phyloP scores from a whole-genome alignment of 2,113 vertebrate genomes.

The Panthera tigris region DNA sequence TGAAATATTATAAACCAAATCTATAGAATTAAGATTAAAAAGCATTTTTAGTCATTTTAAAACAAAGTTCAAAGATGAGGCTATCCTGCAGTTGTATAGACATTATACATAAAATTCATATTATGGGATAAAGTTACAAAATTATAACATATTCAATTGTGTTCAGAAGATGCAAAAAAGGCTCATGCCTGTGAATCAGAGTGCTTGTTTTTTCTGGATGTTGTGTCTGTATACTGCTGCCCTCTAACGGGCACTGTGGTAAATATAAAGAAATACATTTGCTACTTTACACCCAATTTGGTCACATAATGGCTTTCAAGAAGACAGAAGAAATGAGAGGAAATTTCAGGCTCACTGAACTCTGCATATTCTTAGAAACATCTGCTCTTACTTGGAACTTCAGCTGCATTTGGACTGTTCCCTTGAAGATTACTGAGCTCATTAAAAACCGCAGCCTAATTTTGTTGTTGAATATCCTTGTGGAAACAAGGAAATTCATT shows the following conservation, averaged over 20 bases:
- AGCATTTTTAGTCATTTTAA: background rate
- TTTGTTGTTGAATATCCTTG: slow-evolving; percentile 28
- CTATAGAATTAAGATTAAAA: slow-evolving; percentile 9
- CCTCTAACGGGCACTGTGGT: slow-evolving; percentile 62
- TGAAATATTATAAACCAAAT: slow-evolving; percentile 49
- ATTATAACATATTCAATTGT: background rate
- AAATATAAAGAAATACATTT: slow-evolving; percentile 4
- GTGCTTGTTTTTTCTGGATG: background rate
- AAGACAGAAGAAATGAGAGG: background rate
- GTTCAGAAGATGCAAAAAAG: slow-evolving; percentile 20
- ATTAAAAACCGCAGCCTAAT: slow-evolving; percentile 42
- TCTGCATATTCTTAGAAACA: background rate
- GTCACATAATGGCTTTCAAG: background rate
- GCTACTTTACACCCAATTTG: background rate
- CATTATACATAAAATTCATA: background rate
- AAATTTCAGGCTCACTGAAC: background rate
- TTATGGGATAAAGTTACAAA: background rate
- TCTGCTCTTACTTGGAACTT: slow-evolving; percentile 12
- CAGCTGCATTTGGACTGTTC: background rate
- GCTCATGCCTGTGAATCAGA: background rate
- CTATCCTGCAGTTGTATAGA: background rate
- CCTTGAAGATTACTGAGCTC: slow-evolving; percentile 39
- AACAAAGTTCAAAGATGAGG: slow-evolving; percentile 33
- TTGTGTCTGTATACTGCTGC: slow-evolving; percentile 69
- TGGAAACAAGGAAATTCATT: slow-evolving; percentile 47